Conservation (phyloP, 2,113 vertebrate species). For the Sinocyclocheilus rhinocerous region DNA sequence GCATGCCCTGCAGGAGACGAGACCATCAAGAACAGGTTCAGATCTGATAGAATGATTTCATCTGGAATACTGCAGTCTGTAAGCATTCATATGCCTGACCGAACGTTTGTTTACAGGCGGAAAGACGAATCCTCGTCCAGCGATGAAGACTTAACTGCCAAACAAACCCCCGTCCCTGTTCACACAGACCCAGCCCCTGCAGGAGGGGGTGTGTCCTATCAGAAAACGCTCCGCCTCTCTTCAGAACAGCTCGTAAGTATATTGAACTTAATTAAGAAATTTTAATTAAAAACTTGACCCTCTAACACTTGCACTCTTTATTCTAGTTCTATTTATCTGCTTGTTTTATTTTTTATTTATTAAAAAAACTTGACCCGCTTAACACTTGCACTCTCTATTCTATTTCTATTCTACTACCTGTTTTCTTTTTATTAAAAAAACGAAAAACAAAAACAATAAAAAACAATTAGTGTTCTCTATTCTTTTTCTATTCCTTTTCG, state of each 20-base stretch:
- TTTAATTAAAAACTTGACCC: not conserved
- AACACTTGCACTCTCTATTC: too few species aligned
- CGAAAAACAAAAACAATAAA: too few species aligned
- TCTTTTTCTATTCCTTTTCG: too few species aligned
- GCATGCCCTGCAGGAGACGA: not conserved
- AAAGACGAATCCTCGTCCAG: constrained; percentile 94
- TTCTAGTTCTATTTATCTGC: too few species aligned
- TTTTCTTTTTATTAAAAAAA: too few species aligned
- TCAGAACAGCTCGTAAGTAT: constrained; percentile 92
- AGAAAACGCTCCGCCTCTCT: constrained; percentile 91
- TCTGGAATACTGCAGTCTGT: constrained; percentile 10
- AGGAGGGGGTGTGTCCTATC: constrained; percentile 83
- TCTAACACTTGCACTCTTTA: too few species aligned
- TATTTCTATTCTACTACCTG: too few species aligned
- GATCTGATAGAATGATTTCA: not conserved
- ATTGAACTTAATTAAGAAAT: not conserved
- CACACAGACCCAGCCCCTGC: constrained; percentile 68
- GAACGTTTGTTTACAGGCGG: constrained; percentile 70
- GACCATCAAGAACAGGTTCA: not conserved
- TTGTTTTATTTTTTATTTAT: too few species aligned
- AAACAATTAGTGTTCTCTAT: too few species aligned
- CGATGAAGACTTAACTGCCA: constrained; percentile 83
- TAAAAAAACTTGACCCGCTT: too few species aligned
- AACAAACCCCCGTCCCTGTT: constrained; percentile 66
- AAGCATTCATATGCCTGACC: not conserved